phyloP scores from a whole-genome alignment of 2,888 invertebrate genomes.

The Cheilosia soror region DNA sequence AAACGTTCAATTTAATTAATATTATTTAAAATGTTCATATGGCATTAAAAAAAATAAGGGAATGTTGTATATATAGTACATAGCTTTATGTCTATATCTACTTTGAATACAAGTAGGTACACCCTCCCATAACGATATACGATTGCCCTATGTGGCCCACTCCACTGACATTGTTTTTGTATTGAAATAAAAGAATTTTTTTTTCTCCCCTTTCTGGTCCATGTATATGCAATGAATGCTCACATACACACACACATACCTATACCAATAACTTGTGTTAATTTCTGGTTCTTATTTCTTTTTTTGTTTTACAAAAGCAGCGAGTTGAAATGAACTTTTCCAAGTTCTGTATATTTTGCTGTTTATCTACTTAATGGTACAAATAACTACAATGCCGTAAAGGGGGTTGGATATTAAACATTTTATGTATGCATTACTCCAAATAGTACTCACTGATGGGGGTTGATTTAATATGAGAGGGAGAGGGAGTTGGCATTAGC shows the following conservation, averaged over 20 bases:
- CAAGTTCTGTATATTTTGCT: conserved; percentile 36
- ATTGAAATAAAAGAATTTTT: neutral
- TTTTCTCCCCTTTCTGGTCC: no score
- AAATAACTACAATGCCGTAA: conserved; percentile 58
- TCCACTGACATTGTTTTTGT: no score
- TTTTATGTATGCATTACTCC: conserved; percentile 48
- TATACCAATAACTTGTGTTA: conserved; percentile 13
- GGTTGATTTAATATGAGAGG: conserved; percentile 40
- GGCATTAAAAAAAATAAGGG: no score
- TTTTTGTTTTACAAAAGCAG: conserved; percentile 35
- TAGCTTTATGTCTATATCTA: no score
- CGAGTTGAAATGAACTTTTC: conserved; percentile 54
- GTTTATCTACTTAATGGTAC: conserved; percentile 59
- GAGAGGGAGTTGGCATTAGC: conserved; percentile 33
- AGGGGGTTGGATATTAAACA: conserved; percentile 53
- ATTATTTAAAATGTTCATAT: no score
- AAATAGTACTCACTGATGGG: conserved; percentile 27
- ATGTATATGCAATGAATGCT: neutral
- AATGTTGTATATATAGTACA: no score
- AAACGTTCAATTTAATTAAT: no score
- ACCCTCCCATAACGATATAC: no score
- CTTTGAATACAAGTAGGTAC: no score
- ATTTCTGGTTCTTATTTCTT: conserved; percentile 21
- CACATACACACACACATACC: neutral
- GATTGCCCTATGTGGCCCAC: no score